phyloP scores from a whole-genome alignment of 2,797 vertebrate genomes.

The Danio jaintianensis region DNA sequence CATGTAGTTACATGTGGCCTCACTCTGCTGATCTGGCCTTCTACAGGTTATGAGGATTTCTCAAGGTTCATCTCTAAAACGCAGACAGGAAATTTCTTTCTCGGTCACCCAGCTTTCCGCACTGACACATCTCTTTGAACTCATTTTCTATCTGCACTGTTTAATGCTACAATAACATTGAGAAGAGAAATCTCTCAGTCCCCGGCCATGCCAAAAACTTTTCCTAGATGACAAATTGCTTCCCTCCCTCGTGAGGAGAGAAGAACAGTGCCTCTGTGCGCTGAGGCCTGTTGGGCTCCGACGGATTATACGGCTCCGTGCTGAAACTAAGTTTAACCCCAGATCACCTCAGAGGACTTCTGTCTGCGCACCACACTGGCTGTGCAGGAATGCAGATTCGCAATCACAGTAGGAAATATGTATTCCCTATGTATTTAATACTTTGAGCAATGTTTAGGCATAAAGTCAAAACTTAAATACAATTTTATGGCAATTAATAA shows the following conservation, averaged over 20 bases:
- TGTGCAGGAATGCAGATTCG: background rate
- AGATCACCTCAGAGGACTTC: conserved; percentile 9
- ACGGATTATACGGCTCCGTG: conserved; percentile 1
- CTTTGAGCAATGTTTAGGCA: too few relatives aligned
- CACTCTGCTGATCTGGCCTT: background rate
- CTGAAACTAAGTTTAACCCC: conserved; percentile 18
- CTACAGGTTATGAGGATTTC: background rate
- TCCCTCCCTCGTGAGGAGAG: conserved; percentile 24
- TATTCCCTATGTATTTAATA: background rate
- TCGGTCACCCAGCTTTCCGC: conserved; percentile 20
- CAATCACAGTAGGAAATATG: background rate
- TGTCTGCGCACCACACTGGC: background rate
- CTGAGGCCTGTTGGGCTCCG: background rate
- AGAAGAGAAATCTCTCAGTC: conserved; percentile 58
- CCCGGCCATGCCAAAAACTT: conserved; percentile 47
- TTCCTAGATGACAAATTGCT: conserved; percentile 53
- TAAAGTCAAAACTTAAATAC: too few relatives aligned
- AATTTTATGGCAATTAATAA: too few relatives aligned
- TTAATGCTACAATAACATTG: conserved; percentile 54
- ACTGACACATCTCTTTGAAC: conserved; percentile 34
- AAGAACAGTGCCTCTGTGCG: conserved; percentile 48
- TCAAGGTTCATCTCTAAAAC: conserved; percentile 6
- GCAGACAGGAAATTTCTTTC: background rate
- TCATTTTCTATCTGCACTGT: conserved; percentile 21
- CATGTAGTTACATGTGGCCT: background rate